phyloP scores from a whole-genome alignment of 2,888 invertebrate genomes.

The Timema cristinae region DNA sequence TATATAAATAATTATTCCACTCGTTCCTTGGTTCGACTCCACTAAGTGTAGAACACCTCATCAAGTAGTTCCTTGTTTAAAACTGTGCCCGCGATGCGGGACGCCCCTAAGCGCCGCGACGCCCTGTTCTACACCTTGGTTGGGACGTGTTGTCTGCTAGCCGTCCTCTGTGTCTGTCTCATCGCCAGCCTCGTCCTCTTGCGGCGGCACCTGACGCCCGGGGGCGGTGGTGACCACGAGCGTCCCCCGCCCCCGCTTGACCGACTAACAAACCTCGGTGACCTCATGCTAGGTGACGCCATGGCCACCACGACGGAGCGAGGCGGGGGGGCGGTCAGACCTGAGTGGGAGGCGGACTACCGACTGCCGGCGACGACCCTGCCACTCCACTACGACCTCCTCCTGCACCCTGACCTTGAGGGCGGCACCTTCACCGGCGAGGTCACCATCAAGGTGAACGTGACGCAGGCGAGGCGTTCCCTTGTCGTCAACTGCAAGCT shows the following conservation, averaged over 20 bases:
- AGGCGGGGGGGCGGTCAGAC: not conserved
- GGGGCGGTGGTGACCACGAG: not conserved
- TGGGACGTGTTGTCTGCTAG: slow-evolving; percentile 40
- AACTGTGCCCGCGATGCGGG: too few species aligned
- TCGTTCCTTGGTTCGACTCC: too few species aligned
- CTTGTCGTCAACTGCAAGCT: slow-evolving; percentile 51
- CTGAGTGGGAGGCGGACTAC: slow-evolving; percentile 38
- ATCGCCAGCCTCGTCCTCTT: slow-evolving; percentile 42
- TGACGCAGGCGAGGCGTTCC: slow-evolving; percentile 45
- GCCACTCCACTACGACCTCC: slow-evolving; percentile 61
- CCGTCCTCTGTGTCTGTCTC: slow-evolving; percentile 41
- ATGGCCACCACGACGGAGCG: not conserved
- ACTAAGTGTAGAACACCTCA: too few species aligned
- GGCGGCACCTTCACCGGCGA: slow-evolving; percentile 56
- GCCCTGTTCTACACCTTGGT: slow-evolving; percentile 16
- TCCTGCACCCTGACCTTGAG: slow-evolving; percentile 58
- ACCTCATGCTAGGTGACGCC: too few species aligned
- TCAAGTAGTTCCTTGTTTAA: too few species aligned
- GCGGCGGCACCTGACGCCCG: slow-evolving; percentile 36
- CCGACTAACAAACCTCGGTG: not conserved
- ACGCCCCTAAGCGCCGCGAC: not conserved
- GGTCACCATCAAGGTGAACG: slow-evolving; percentile 51
- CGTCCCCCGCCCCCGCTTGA: not conserved
- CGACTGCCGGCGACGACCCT: slow-evolving; percentile 56
- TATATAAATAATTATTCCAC: too few species aligned